phyloP scores from a whole-genome alignment of 2,113 vertebrate genomes.

The Corvus cornix region DNA sequence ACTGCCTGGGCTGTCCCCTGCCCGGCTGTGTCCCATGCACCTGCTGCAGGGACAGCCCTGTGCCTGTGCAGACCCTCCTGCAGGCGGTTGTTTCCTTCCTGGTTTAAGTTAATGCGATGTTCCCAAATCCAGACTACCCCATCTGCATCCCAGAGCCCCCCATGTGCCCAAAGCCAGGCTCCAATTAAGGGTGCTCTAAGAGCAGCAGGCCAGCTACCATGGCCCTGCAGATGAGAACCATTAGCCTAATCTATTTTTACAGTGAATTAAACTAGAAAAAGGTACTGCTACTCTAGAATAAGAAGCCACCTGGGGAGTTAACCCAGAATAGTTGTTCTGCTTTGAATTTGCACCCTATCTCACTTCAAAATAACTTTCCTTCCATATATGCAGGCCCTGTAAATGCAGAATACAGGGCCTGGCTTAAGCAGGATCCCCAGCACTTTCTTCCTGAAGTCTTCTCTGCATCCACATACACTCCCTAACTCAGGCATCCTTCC shows the following conservation, averaged over 20 bases:
- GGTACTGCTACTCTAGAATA: slow-evolving; percentile 19
- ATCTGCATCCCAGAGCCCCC: neutral
- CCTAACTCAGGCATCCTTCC: neutral
- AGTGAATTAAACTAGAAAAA: slow-evolving; percentile 41
- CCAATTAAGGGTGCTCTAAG: slow-evolving; percentile 38
- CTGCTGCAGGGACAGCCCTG: neutral
- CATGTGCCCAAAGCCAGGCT: neutral
- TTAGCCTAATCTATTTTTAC: slow-evolving; percentile 57
- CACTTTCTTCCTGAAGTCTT: neutral
- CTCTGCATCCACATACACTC: neutral
- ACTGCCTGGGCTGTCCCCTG: neutral
- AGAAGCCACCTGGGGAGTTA: slow-evolving; percentile 53
- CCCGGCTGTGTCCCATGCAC: accelerated
- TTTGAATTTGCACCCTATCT: neutral
- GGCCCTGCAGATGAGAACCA: slow-evolving; percentile 30
- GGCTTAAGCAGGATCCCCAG: neutral
- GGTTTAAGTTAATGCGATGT: neutral
- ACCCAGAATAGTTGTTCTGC: slow-evolving; percentile 59
- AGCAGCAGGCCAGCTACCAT: neutral
- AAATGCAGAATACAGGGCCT: neutral
- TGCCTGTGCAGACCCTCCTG: neutral
- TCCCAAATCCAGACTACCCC: neutral
- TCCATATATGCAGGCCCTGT: neutral
- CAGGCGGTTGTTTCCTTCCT: accelerated
- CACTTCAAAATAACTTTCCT: slow-evolving; percentile 12